Conservation (phyloP, 2,797 vertebrate genomes). For the Eulemur coronatus region DNA sequence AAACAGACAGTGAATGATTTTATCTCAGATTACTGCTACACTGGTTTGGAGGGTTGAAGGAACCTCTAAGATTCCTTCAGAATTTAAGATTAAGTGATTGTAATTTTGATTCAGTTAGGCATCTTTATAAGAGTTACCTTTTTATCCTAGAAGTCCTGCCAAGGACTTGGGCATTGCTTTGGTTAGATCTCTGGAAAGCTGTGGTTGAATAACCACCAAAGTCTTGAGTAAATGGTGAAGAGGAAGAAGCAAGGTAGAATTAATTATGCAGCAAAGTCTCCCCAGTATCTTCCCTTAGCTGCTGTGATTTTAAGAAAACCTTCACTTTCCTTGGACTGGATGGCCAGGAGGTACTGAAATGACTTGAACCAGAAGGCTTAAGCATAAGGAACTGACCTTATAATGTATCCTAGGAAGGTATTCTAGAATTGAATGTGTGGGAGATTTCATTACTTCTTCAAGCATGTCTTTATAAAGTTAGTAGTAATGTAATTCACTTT, state of each 20-base stretch:
- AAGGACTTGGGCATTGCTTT: neutral
- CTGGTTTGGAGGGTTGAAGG: neutral
- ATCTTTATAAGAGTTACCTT: neutral
- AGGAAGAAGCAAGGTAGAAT: neutral
- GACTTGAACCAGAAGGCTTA: neutral
- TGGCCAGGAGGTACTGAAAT: neutral
- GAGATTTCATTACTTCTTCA: neutral
- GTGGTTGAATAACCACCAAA: neutral
- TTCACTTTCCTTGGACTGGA: neutral
- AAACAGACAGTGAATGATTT: neutral
- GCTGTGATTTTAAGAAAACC: neutral
- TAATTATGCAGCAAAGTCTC: neutral
- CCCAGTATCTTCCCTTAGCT: neutral
- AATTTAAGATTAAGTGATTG: constrained; percentile 27
- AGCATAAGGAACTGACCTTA: neutral
- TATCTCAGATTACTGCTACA: neutral
- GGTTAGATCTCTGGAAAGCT: neutral
- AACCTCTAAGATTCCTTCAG: neutral
- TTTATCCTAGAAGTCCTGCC: neutral
- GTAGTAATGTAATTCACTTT: neutral
- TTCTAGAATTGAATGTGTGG: neutral
- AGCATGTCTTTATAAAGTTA: neutral
- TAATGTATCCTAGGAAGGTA: neutral
- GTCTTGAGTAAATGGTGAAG: neutral
- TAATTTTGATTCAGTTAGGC: neutral